Evolutionary conservation across 2,888 invertebrate genomes (phyloP).

Genomic region (Emesis castigata): DNA sequence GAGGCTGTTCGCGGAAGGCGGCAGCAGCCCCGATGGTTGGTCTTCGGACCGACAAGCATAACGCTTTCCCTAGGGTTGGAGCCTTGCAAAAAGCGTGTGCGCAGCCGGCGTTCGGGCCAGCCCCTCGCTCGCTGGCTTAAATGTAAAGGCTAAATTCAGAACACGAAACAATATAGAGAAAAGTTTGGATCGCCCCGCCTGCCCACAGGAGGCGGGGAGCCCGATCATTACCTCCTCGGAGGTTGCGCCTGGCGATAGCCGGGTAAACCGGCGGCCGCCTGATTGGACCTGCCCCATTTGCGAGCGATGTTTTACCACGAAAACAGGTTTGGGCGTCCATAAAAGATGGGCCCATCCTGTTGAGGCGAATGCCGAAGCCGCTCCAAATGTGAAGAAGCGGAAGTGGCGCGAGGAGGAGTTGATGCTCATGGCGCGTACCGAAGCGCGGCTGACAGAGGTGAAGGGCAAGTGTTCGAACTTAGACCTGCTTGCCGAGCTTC

Average conservation of each 20-base stretch:
- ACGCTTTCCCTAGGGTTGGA: background rate
- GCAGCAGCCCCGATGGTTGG: background rate
- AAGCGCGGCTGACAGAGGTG: constrained; percentile 29
- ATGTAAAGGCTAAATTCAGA: no score
- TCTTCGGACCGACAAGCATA: background rate
- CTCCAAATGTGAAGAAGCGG: constrained; percentile 15
- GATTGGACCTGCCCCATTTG: constrained; percentile 40
- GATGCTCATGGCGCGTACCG: constrained; percentile 41
- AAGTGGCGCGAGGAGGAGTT: constrained; percentile 56
- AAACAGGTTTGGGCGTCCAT: constrained; percentile 49
- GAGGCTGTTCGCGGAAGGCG: background rate
- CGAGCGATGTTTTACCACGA: constrained; percentile 30
- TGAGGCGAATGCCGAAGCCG: constrained; percentile 30
- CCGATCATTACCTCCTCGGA: background rate
- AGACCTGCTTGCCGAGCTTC: constrained; percentile 32
- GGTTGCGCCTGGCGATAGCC: background rate
- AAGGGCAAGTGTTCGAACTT: constrained; percentile 26
- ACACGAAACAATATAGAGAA: background rate
- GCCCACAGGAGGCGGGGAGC: constrained; percentile 6
- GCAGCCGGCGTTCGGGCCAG: no score
- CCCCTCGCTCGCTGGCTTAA: no score
- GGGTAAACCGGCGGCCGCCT: background rate
- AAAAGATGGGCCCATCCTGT: constrained; percentile 43
- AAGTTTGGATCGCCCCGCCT: background rate
- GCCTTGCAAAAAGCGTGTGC: background rate